Percentiles rank a stretch among this genome's conserved stretches.
Conservation (phyloP, 2,113 vertebrate genomes). For the Megatriorchis doriae region DNA sequence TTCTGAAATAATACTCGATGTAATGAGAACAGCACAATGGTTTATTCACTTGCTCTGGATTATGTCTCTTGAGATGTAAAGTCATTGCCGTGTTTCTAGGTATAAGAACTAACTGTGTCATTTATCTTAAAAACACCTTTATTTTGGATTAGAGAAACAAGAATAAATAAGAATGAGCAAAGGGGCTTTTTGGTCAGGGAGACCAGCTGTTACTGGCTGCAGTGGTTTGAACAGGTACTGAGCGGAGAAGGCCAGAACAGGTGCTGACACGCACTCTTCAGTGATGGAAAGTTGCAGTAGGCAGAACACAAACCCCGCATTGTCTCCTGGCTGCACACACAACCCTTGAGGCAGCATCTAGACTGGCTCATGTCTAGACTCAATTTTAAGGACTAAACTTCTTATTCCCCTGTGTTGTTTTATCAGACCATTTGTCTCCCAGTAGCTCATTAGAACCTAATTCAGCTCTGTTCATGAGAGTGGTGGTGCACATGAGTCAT, state of each 20-base stretch:
- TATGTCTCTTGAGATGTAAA: neutral
- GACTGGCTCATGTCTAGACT: neutral
- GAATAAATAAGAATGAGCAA: neutral
- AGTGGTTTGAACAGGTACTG: neutral
- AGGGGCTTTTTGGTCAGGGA: neutral
- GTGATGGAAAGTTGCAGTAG: neutral
- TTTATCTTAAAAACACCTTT: neutral
- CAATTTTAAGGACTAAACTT: neutral
- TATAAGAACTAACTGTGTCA: neutral
- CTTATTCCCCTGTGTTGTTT: neutral
- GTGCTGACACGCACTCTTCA: neutral
- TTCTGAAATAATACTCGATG: neutral
- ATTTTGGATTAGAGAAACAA: neutral
- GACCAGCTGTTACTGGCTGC: neutral
- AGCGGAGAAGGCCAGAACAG: neutral
- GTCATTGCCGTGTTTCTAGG: neutral
- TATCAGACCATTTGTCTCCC: neutral
- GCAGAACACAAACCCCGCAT: neutral
- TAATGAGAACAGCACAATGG: neutral
- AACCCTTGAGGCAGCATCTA: neutral
- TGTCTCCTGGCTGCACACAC: neutral
- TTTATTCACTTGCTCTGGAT: neutral
- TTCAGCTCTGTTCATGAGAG: neutral
- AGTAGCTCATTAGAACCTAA: neutral
- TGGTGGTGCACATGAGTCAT: neutral